Percentiles rank a stretch among this genome's conserved stretches.
These are phyloP conservation scores for Paramormyrops kingsleyae DNA, from an alignment of 2,113 vertebrate genomes.

Conservation along the genomic window DNA sequence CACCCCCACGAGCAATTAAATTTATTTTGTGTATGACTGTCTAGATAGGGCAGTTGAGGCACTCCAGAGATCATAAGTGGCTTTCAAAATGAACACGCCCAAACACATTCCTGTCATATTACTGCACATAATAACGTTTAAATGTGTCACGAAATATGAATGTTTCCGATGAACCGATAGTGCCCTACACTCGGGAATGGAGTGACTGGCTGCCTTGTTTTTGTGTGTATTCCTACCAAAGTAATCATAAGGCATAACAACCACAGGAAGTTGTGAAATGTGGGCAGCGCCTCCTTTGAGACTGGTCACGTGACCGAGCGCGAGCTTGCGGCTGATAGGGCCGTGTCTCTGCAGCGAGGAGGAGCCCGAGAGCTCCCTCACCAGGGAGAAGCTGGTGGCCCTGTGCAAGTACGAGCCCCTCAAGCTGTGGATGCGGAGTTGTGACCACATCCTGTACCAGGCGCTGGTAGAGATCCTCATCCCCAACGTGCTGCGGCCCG, in stretches of 20 bases:
- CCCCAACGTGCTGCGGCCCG: slow-evolving; percentile 88
- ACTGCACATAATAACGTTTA: neutral
- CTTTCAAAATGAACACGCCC: neutral
- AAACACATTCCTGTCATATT: neutral
- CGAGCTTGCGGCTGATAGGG: too few species aligned
- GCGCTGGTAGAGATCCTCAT: slow-evolving; percentile 94
- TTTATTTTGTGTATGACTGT: neutral
- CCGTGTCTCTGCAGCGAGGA: slow-evolving; percentile 62
- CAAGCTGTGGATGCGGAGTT: slow-evolving; percentile 90
- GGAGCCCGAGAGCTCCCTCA: slow-evolving; percentile 67
- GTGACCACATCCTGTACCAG: slow-evolving; percentile 96
- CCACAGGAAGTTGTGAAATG: neutral
- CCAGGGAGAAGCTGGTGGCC: slow-evolving; percentile 78
- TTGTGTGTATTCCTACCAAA: neutral
- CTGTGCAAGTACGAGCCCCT: slow-evolving; percentile 86
- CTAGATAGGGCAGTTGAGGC: neutral
- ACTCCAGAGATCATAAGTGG: neutral
- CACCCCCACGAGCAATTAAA: neutral
- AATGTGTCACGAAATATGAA: neutral
- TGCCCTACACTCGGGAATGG: neutral
- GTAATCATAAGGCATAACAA: neutral
- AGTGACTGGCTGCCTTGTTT: neutral
- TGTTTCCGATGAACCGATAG: neutral
- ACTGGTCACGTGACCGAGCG: neutral
- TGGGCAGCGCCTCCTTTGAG: neutral